Percentiles rank a stretch among this genome's conserved stretches.
Conservation (phyloP, 2,797 vertebrate species). For the Cirrhinus molitorella region DNA sequence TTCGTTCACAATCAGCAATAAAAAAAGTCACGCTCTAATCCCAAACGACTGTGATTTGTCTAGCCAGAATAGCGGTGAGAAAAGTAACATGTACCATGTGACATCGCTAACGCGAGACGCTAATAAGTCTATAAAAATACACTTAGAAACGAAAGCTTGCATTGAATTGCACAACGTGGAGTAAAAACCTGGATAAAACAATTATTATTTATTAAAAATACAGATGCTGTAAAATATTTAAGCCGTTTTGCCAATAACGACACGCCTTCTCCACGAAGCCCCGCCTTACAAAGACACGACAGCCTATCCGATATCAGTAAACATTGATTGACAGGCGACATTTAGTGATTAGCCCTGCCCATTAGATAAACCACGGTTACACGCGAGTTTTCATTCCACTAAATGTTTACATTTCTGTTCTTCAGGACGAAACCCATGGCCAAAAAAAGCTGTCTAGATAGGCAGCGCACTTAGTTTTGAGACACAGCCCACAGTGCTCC, state of each 20-base stretch:
- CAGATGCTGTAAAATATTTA: background rate
- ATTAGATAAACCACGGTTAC: rapidly evolving
- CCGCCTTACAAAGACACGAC: background rate
- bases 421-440: background rate
- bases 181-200: background rate
- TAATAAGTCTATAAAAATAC: background rate
- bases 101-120: no score
- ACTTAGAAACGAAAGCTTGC: background rate
- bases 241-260: no score
- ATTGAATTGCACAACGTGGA: no score
- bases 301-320: background rate
- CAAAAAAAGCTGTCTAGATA: background rate
- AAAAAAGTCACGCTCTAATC: background rate
- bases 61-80: background rate
- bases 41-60: background rate
- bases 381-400: background rate
- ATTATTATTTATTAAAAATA: background rate
- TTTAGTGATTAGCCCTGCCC: background rate
- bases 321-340: background rate
- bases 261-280: background rate
- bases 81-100: background rate
- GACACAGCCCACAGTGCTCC: background rate
- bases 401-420: background rate
- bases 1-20: background rate
- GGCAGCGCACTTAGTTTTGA: background rate